phyloP scores from a whole-genome alignment of 2,888 invertebrate genomes.

The Hybos culiciformis region DNA sequence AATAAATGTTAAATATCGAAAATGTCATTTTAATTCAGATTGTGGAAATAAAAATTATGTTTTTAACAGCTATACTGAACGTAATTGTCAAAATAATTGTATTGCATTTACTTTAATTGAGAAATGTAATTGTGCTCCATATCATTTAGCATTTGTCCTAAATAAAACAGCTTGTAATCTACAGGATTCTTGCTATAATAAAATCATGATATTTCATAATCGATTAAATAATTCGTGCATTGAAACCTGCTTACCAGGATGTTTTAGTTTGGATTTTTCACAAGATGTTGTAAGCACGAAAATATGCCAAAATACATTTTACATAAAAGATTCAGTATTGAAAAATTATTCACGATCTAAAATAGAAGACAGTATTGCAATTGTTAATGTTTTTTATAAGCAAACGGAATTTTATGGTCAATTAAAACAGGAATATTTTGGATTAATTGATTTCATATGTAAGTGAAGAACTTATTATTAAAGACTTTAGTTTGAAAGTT shows the following conservation, averaged over 20 bases:
- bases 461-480: slow-evolving; percentile 30
- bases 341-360: slow-evolving; percentile 17
- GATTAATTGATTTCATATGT: slow-evolving; percentile 69
- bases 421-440: slow-evolving; percentile 60
- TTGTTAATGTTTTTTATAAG: slow-evolving; percentile 57
- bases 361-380: slow-evolving; percentile 45
- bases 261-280: slow-evolving; percentile 54
- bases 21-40: slow-evolving; percentile 56
- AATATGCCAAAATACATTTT: slow-evolving; percentile 21
- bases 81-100: slow-evolving; percentile 63
- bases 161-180: slow-evolving; percentile 52
- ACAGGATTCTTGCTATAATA: no score
- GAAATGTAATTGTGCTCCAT: slow-evolving; percentile 24
- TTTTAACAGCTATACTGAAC: slow-evolving; percentile 54
- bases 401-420: slow-evolving; percentile 53
- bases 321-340: slow-evolving; percentile 16
- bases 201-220: no score
- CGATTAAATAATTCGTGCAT: no score
- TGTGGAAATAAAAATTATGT: slow-evolving; percentile 54
- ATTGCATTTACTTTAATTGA: slow-evolving; percentile 48
- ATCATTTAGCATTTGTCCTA: slow-evolving; percentile 41
- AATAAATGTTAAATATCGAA: slow-evolving; percentile 47
- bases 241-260: slow-evolving; percentile 50
- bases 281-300: slow-evolving; percentile 43
- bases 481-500: no score